Evolutionary conservation across 2,888 invertebrate genomes (phyloP).

Genomic region (Timema podura): DNA sequence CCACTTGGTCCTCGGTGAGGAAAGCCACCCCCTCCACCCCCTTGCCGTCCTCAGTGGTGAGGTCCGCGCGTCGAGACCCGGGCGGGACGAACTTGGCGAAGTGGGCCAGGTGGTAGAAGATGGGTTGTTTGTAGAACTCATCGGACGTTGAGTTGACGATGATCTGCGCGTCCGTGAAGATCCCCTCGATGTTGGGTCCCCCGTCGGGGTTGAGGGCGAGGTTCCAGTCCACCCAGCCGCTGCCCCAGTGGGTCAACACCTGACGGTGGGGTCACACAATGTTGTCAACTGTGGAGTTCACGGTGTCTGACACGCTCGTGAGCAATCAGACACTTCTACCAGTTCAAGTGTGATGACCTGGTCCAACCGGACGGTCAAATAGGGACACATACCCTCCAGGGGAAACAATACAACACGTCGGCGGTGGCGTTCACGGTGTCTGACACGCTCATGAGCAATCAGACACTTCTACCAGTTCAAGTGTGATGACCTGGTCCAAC

Average conservation of each 20-base stretch:
- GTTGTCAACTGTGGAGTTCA: no score
- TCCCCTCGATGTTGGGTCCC: not conserved
- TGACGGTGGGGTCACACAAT: no score
- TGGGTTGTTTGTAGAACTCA: conserved; percentile 13
- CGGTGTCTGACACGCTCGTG: no score
- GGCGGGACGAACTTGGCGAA: not conserved
- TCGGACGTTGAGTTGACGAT: conserved; percentile 12
- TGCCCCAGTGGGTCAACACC: not conserved
- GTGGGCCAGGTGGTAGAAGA: conserved; percentile 8
- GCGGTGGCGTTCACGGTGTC: no score
- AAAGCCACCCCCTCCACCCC: not conserved
- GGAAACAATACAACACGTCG: no score
- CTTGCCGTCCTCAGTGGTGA: not conserved
- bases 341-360: no score
- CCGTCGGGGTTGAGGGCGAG: not conserved
- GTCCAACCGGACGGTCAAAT: no score
- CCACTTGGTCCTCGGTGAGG: not conserved
- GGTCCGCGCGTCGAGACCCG: not conserved
- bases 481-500: no score
- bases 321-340: no score
- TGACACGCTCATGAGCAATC: no score
- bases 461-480: no score
- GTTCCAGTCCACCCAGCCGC: conserved; percentile 14
- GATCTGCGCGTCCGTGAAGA: not conserved
- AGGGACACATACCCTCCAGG: no score